Base-by-base conservation (phyloP, 1,140 invertebrate species). In the Notospermus geniculatus region DNA sequence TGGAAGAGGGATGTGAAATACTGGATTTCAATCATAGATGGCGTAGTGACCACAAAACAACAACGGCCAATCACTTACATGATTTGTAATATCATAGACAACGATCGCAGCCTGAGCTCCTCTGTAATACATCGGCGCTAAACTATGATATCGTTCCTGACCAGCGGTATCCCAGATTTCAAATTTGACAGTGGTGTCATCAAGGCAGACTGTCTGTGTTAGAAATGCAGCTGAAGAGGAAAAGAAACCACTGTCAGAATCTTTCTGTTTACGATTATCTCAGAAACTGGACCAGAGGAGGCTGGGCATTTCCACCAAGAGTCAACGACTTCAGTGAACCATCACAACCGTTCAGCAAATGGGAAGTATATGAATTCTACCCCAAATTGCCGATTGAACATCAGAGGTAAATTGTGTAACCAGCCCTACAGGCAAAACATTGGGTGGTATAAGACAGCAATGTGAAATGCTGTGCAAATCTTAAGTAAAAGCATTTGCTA, bases 61-160 rank as follows among this genome's bases (percentile, higher is more conserved):
- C n/a, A n/a, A 7, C 7, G 15, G 4, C 25, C 27, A 39, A 60
- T 4, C 23, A 67, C 66, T 68, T 72, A 81, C 92, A 86, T 94
- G 91, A 88, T 98, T 99, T 79, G 96, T 98, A 76, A 99, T 98
- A 82, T 99, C 97, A 84, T 99, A 99, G 36, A 99, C 97, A 73
- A 99, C 95, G 79, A 99, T 98, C 67, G 97, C 97, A 76, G 97
- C 97, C 83, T 98, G 95, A 53, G 94, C 94, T 66, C 93, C 94
- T 80, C 95, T 86, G 84, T 98, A 98, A 84, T 99, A 99, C 97
- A 99, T 99, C 13, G 97, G 97, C 62, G 97, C 97, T 82, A 99
- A 88, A 86, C 92, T 97, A 85, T 97, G 97, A 84, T 97, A 99
- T 84, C 94, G 89, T 85, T 95, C 95, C 64, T 84, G 82, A 1